Evolutionary conservation across 2,113 vertebrate species (phyloP), one percentile per base, ranked within the genome.

Genomic region (Glareola pratincola): DNA sequence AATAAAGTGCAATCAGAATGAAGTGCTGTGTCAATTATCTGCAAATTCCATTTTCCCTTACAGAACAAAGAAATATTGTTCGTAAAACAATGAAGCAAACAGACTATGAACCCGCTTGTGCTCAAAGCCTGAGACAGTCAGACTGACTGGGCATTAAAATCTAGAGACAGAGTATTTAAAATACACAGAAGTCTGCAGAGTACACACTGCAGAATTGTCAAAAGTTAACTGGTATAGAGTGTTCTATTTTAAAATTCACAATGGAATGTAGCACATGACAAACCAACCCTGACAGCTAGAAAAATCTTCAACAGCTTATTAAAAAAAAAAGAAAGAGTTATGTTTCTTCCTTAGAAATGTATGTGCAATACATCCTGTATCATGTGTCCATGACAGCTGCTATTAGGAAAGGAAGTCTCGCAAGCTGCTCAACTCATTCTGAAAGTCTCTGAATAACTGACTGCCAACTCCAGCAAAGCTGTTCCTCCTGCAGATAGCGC

Each of bases 81-180:
- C 73, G 45, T 62, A 79, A 79, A 94, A 95, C 94, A 97, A 95
- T 88, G 90, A 85, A 80, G 91, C 92, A 95, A 86, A 89, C 59
- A 73, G 90, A 76, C 80, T 73, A 82, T 71, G 77, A 95, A 91
- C 47, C 5, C 34, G 0, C 77, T 78, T 54, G 48, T 56, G 80
- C 84, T 93, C 53, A 72, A 87, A 95, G 87, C 75, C 73, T 74
- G 87, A 85, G 48, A 80, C 34, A 85, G 75, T 83, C 82, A 91
- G 72, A 86, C 87, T 81, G 91, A 89, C 80, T 0, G 0, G 30
- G 73, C 60, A 81, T 15, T 47, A 67, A 75, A 91, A 81, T 26
- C 12, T 3, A 32, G 68, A 82, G 62, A 90, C 0, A 75, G 81
- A 60, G 36, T 69, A 94, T 80, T 83, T 91, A 85, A 93, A 90